Base-by-base conservation (phyloP, 2,888 invertebrate genomes). In the Pocota personata region DNA sequence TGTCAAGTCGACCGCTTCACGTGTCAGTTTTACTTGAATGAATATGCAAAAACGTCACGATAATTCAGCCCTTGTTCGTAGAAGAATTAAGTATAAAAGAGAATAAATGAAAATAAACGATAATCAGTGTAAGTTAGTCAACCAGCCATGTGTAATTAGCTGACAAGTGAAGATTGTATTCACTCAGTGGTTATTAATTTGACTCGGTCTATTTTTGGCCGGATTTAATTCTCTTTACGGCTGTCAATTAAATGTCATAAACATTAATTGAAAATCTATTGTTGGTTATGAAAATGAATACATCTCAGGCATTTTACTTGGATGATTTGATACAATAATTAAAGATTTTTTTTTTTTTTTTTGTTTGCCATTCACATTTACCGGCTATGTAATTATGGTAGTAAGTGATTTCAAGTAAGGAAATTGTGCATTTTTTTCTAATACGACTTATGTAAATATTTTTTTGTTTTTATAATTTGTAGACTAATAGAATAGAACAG, bases 1-100 rank as follows among this genome's bases (percentile, higher is more conserved):
- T 69, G 73, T 79, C 83, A 84, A 79, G 62, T 76, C 57, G 30
- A 58, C 58, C 21, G 71, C 43, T 84, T 80, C 43, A 84, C 75
- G 75, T 84, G 71, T 80, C 80, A 80, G 69, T 84, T 84, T 84
- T 84, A 84, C 84, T 84, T 80, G 75, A 84, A 60, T 80, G 80
- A 58, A 75, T 76, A 72, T 76, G 58, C 27, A 64, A 62, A 64
- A 79, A 57, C 66, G 14, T 71, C 64, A 76, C 19, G 62, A 76
- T 76, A 66, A 69, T 79, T 79, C 40, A 32, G 69, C 27, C 48
- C 73, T 75, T 69, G 27, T 69, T 62, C 35, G 43, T 40, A 40
- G 3, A 50, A 48, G 64, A 79, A 64, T 19, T 6, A 32, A 24
- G 52, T 64, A 46, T 8, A 35, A 66, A 48, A 57, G 0, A 21